A percentile compares a stretch with the other conserved stretches of the same genome.
phyloP scores from a whole-genome alignment of 1,140 invertebrate species.

The Diploscapter pachys region DNA sequence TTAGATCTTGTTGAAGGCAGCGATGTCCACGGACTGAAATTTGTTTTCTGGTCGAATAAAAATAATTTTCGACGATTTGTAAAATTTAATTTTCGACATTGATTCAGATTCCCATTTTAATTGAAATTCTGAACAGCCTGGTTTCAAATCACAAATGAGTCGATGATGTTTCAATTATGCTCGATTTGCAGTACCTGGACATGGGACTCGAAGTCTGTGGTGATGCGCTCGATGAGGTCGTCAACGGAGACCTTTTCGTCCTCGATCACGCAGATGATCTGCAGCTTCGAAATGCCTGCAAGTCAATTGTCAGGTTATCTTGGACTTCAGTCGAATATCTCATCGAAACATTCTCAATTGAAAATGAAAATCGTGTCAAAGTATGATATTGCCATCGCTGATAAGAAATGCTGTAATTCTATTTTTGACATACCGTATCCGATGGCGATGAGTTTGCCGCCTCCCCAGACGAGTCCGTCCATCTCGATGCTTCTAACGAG shows the following conservation, averaged over 20 bases:
- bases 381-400: no score
- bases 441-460: constrained; percentile 40
- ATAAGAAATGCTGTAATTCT: not conserved
- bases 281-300: constrained; percentile 83
- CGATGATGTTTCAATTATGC: not conserved
- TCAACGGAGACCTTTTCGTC: constrained; percentile 42
- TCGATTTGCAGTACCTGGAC: constrained; percentile 5
- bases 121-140: no score
- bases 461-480: constrained; percentile 64
- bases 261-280: constrained; percentile 63
- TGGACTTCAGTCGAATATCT: no score
- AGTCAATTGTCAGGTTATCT: not conserved
- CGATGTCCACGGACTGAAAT: constrained; percentile 38
- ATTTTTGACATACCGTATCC: constrained; percentile 19
- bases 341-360: no score
- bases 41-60: not conserved
- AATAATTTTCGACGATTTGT: not conserved
- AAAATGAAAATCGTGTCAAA: no score
- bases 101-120: not conserved
- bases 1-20: constrained; percentile 44
- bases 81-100: not conserved
- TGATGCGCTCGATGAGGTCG: constrained; percentile 41
- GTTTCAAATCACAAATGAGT: constrained; percentile 1
- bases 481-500: constrained; percentile 53
- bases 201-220: constrained; percentile 35